Evolutionary conservation across 2,113 vertebrate genomes (phyloP), one percentile per base, ranked within the genome.

Genomic region (Notiomystis cincta): DNA sequence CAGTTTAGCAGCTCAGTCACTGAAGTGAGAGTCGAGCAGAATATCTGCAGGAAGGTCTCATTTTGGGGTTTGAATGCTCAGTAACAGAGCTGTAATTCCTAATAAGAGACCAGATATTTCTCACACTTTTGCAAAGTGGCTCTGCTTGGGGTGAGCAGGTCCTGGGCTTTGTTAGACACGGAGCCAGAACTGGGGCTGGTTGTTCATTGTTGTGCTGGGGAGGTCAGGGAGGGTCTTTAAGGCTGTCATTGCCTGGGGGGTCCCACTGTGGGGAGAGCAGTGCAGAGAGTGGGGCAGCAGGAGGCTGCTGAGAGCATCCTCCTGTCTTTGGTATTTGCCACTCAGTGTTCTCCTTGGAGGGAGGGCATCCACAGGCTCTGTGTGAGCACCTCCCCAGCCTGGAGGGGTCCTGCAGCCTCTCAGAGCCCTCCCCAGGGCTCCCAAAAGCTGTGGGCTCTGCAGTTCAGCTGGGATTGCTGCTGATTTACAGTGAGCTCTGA

Each of bases 301-400:
- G 72, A 67, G 40, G 33, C 40, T 30, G 33, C 33, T 18, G 37
- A 27, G 37, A 86, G 13, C 65, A 31, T 35, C 61, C 57, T 12
- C 18, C 5, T 31, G 47, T 9, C 80, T 53, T 6, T 30, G 73
- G 10, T 33, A 0, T 9, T 33, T 9, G 7, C 2, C 47, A 8
- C 16, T 1, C 0, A 3, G 21, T 22, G 19, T 18, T 50, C 19
- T 56, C 23, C 27, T 28, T 5, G 85, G 44, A 15, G 38, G 56
- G 28, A 30, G 47, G 15, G 19, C 10, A 5, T 25, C 28, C 19
- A 3, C 12, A 23, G 10, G 35, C 28, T 3, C 1, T 0, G 4
- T 45, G 64, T 10, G 53, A 35, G 2, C 58, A 15, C 24, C 38
- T 80, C 38, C 53, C 48, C 53, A 58, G 79, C 66, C 62, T 8